phyloP scores from a whole-genome alignment of 2,888 invertebrate species.

The Aspidapion aeneum region DNA sequence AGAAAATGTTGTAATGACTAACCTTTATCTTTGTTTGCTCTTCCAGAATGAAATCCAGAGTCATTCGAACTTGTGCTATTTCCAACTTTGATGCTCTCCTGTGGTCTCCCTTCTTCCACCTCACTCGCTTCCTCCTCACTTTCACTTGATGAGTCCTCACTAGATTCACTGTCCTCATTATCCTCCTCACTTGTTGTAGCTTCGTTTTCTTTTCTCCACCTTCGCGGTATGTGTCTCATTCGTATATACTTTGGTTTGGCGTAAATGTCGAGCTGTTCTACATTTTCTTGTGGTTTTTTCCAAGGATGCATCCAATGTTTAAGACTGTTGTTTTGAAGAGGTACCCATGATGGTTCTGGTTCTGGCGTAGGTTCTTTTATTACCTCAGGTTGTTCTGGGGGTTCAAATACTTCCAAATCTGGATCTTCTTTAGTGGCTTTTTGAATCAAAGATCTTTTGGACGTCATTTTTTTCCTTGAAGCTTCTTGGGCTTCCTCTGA shows the following conservation, averaged over 20 bases:
- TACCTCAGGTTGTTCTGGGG: conserved; percentile 30
- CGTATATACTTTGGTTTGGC: conserved; percentile 46
- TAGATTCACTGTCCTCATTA: conserved; percentile 33
- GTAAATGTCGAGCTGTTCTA: conserved; percentile 44
- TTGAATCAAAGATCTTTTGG: conserved; percentile 44
- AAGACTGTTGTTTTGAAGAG: conserved; percentile 45
- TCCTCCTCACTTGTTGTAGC: conserved; percentile 32
- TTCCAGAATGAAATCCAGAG: conserved; percentile 72
- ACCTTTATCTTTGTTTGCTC: conserved; percentile 60
- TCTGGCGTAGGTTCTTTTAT: conserved; percentile 43
- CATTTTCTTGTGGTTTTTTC: conserved; percentile 45
- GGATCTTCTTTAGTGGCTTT: conserved; percentile 44
- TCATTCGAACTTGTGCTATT: conserved; percentile 78
- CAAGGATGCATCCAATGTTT: conserved; percentile 45
- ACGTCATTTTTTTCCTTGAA: conserved; percentile 32
- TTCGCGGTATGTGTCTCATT: conserved; percentile 42
- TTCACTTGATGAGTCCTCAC: conserved; percentile 23
- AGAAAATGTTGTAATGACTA: conserved; percentile 26
- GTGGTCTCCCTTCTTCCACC: conserved; percentile 34
- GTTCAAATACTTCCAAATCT: conserved; percentile 41
- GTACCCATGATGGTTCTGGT: conserved; percentile 43
- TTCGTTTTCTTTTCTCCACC: conserved; percentile 19
- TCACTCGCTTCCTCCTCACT: conserved; percentile 41
- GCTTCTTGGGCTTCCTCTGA: conserved; percentile 41
- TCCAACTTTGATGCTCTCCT: conserved; percentile 45